Conservation (phyloP, 2,113 vertebrate genomes). For the Terrapene triunguis region DNA sequence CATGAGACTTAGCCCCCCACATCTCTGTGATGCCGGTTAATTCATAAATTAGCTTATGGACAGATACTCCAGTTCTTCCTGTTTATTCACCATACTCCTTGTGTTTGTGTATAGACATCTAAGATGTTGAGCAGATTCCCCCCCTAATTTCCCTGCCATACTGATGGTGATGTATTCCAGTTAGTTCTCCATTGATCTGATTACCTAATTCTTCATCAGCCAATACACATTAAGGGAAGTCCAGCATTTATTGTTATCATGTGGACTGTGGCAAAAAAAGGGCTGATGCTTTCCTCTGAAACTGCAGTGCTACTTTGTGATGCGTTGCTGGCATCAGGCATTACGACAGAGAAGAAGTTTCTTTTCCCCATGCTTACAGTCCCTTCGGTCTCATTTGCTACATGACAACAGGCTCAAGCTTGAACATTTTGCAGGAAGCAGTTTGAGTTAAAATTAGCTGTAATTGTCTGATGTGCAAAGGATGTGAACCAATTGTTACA, state of each 20-base stretch:
- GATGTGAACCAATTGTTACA: conserved; percentile 15
- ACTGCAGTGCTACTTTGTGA: background rate
- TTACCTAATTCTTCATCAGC: background rate
- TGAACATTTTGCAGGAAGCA: conserved; percentile 79
- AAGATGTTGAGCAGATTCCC: background rate
- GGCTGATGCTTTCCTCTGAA: background rate
- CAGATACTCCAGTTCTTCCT: background rate
- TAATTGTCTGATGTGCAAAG: conserved; percentile 81
- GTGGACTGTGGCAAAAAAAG: background rate
- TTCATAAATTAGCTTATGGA: background rate
- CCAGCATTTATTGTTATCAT: background rate
- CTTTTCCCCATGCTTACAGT: background rate
- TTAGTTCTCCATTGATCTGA: background rate
- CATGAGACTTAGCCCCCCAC: background rate
- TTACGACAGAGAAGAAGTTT: background rate
- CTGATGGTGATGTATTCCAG: background rate
- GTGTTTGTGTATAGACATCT: background rate
- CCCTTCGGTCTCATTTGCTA: background rate
- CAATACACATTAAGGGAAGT: background rate
- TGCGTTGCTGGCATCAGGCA: background rate
- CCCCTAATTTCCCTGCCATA: background rate
- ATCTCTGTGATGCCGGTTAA: background rate
- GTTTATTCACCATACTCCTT: background rate
- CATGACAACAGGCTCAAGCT: background rate
- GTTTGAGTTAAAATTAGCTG: conserved; percentile 81